These are phyloP conservation scores for Pluvianellus socialis DNA, from an alignment of 2,113 vertebrate genomes.

Conservation along the genomic window DNA sequence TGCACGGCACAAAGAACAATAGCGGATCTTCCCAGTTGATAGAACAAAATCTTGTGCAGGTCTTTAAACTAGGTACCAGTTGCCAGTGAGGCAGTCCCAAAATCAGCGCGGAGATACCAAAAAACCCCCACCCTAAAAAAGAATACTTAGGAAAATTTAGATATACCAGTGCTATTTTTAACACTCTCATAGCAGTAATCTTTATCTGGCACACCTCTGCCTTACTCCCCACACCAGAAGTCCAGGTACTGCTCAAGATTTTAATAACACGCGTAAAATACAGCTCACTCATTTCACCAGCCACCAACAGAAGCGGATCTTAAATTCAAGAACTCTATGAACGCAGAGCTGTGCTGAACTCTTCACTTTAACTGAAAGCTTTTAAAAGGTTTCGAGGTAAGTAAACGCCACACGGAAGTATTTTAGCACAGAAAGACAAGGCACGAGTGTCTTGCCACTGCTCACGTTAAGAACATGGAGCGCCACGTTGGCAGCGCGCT, in stretches of 20 bases:
- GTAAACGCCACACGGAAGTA: fast-evolving
- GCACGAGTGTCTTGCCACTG: too few relatives aligned
- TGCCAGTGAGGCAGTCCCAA: neutral
- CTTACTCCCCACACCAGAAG: neutral
- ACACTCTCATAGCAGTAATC: neutral
- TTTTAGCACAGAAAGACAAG: neutral
- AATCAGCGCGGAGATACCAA: neutral
- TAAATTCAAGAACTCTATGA: neutral
- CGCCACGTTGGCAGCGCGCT: fast-evolving
- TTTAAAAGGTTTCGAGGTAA: neutral
- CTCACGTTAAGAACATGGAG: neutral
- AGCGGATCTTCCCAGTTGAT: neutral
- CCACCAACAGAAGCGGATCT: neutral
- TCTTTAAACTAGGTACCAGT: neutral
- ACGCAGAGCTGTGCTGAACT: neutral
- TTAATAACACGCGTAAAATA: neutral
- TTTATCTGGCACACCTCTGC: neutral
- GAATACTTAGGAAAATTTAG: neutral
- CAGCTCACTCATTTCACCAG: neutral
- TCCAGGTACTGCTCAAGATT: neutral
- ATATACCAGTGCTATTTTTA: neutral
- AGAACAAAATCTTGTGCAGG: neutral
- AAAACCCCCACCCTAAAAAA: neutral
- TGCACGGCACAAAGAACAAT: neutral
- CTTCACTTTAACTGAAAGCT: neutral